Conservation (phyloP, 2,797 vertebrate species). For the Thunnus albacares region DNA sequence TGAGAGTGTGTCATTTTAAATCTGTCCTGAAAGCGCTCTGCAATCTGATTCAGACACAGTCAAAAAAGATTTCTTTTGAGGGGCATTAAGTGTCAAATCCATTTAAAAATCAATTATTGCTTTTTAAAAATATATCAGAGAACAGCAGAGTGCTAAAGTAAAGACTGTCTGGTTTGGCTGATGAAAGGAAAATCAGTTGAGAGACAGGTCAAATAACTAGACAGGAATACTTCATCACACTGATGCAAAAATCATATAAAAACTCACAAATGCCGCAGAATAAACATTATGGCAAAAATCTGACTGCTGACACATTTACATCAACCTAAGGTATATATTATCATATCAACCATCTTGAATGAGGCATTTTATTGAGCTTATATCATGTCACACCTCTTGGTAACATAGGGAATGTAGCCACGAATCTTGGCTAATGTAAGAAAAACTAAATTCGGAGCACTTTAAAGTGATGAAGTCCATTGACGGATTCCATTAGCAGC, state of each 20-base stretch:
- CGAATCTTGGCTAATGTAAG: neutral
- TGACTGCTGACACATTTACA: neutral
- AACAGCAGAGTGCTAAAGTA: slow-evolving; percentile 19
- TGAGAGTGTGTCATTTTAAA: neutral
- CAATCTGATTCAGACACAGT: slow-evolving; percentile 1
- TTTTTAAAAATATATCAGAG: slow-evolving; percentile 20
- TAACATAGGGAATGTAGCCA: neutral
- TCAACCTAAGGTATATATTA: neutral
- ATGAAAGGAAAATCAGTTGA: slow-evolving; percentile 3
- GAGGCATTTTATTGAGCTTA: neutral
- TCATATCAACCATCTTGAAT: neutral
- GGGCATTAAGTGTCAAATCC: slow-evolving; percentile 17
- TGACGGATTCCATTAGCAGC: too few species aligned
- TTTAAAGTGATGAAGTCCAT: too few species aligned
- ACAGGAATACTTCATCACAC: neutral
- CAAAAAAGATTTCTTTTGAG: neutral
- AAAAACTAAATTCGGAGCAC: too few species aligned
- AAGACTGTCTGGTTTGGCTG: slow-evolving; percentile 12
- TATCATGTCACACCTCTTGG: neutral
- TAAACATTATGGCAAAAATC: neutral
- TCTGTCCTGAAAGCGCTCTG: slow-evolving; percentile 13
- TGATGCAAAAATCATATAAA: neutral
- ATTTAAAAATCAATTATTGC: slow-evolving; percentile 58
- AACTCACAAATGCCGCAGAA: neutral
- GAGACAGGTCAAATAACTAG: neutral